Base-by-base conservation (phyloP, 2,888 invertebrate genomes). In the Neocrepidodera transversa region DNA sequence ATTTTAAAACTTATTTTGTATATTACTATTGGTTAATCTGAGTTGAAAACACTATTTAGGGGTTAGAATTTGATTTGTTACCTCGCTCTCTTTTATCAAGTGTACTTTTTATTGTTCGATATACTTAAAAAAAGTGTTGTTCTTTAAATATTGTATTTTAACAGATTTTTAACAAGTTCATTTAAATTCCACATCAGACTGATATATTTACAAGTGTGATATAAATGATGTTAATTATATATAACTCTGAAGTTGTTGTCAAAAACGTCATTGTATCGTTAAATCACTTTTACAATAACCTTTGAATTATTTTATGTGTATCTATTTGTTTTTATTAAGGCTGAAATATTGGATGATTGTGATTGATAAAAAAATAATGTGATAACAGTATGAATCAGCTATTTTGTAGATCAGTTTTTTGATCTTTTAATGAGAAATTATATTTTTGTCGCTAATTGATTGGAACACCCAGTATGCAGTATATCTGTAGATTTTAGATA, bases 351-450 rank as follows among this genome's bases (percentile, higher is more conserved):
- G 14, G 38, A 17, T 11, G 45, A 45, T 13, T 45, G 45, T 45
- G 45, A 45, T 45, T 45, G 28, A 26, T 28, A 28, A 28, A n/a
- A 45, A 18, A 10, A 2, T 26, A 26, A 45, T 45, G 45, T 45
- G 45, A 45, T 45, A 43, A 43, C 7, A n/a, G 17, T 38, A 10
- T 26, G 23, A 45, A 14, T 45, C 26, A 26, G 45, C 45, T 45
- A 45, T 18, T 26, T 26, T 45, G 26, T 45, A 45, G 45, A 45
- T 45, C 45, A 45, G 14, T 45, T 45, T 45, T 45, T 11, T 45
- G 45, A 45, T 45, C 45, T 20, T 45, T 45, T 13, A 26, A 45
- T 26, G 1, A 16, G n/a, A 26, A 26, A 16, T 10, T 26, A 10
- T 45, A 45, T 45, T 45, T 45, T 45, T 45, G 26, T 45, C 28